These are phyloP conservation scores for Ophioninae sp. DNA, from an alignment of 2,888 invertebrate species.

Conservation along the genomic window DNA sequence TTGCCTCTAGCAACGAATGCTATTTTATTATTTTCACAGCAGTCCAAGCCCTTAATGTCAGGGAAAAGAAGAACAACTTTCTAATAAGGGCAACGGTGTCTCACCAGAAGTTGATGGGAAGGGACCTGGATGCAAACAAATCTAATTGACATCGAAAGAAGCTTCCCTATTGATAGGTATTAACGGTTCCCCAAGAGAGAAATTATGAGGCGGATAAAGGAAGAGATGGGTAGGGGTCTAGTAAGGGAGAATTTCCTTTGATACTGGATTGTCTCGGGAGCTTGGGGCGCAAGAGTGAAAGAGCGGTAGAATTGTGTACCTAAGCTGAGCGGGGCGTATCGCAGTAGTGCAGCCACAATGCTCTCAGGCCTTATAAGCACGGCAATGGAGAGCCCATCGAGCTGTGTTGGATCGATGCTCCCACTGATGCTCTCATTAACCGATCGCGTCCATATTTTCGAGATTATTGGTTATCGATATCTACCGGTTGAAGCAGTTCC, in stretches of 20 bases:
- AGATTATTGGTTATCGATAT: slow-evolving; percentile 62
- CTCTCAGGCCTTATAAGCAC: neutral
- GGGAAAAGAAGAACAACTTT: neutral
- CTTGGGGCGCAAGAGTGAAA: slow-evolving; percentile 12
- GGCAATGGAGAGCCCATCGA: slow-evolving; percentile 5
- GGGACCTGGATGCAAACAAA: slow-evolving; percentile 14
- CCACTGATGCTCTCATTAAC: slow-evolving; percentile 52
- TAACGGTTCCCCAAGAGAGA: slow-evolving; percentile 16
- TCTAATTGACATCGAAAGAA: slow-evolving; percentile 41
- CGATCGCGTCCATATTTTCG: slow-evolving; percentile 44
- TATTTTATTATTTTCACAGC: neutral
- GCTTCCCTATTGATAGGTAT: slow-evolving; percentile 22
- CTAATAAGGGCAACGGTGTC: neutral
- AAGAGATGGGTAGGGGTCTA: neutral
- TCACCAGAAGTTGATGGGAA: slow-evolving; percentile 5
- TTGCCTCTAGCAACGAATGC: too few relatives aligned
- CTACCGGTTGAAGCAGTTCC: slow-evolving; percentile 36
- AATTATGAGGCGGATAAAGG: slow-evolving; percentile 9
- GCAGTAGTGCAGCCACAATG: neutral
- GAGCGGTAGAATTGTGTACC: slow-evolving; percentile 28
- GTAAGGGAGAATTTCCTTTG: slow-evolving; percentile 25
- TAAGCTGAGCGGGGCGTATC: neutral
- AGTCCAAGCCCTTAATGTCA: neutral
- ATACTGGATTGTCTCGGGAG: slow-evolving; percentile 43
- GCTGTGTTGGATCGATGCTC: slow-evolving; percentile 40